Base-by-base conservation (phyloP, 2,888 invertebrate genomes). In the Emesis furor region DNA sequence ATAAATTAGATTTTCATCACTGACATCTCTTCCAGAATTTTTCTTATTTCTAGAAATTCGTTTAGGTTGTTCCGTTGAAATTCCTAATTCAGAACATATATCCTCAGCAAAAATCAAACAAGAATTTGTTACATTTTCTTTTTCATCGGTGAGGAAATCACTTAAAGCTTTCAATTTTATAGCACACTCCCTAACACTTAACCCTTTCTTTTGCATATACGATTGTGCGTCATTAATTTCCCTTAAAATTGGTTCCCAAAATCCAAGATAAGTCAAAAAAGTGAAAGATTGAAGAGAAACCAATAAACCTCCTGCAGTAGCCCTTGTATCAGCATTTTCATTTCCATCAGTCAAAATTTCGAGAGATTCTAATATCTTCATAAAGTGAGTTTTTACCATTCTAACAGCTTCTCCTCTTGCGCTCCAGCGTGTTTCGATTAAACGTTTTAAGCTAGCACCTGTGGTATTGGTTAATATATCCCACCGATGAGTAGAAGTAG, bases 341-440 rank as follows among this genome's bases (percentile, higher is more conserved):
- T 65, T 65, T 65, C 65, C 35, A 65, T 65, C 30, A 17, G 35
- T 35, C 32, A 35, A 62, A 59, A 32, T 46, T 74, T 55, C 37
- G 24, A 35, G n/a, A 30, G 62, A 30, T 35, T 71, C 71, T 24
- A 71, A 42, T 35, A 71, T 71, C 42, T 76, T 24, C 17, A 37
- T 65, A 8, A 32, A 24, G 35, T 17, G 32, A 17, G 42, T 67
- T 51, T 71, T 73, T n/a, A 78, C 67, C 35, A 35, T 35, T 35
- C 35, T 35, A 35, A 35, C 35, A 30, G 78, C 78, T 72, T 78
- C 78, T 32, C 46, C 62, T 73, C 76, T 76, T 6, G 72, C 72
- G 24, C 78, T 73, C 67, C 78, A 72, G 17, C 78, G 78, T 37
- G 73, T 78, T 37, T 78, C 73, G n/a, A 24, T 24, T 8, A 73